phyloP scores from a whole-genome alignment of 2,113 vertebrate species.

The Elgaria multicarinata region DNA sequence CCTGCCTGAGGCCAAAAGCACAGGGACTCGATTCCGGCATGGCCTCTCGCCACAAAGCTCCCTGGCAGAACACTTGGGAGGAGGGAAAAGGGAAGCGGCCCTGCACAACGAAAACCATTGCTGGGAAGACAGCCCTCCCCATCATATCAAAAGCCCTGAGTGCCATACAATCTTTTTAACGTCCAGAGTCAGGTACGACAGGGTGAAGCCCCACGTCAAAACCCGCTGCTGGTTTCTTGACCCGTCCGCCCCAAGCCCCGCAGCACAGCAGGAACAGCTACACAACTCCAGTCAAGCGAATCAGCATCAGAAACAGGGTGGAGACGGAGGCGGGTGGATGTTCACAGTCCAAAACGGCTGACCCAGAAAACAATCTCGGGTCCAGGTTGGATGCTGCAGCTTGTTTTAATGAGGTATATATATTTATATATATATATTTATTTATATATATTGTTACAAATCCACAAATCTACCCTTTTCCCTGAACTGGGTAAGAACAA shows the following conservation, averaged over 20 bases:
- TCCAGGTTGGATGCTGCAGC: slow-evolving; percentile 60
- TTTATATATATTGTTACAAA: slow-evolving; percentile 69
- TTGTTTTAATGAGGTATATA: slow-evolving; percentile 77
- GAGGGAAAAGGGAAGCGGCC: neutral
- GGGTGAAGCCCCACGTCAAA: neutral
- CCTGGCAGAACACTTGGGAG: neutral
- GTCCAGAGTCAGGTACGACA: slow-evolving; percentile 34
- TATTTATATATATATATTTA: slow-evolving; percentile 48
- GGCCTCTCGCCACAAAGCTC: slow-evolving; percentile 6
- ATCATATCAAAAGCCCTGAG: slow-evolving; percentile 77
- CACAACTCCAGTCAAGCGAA: neutral
- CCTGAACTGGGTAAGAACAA: slow-evolving; percentile 70
- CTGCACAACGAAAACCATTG: slow-evolving; percentile 39
- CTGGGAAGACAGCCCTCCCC: slow-evolving; percentile 50
- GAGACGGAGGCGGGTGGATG: slow-evolving; percentile 30
- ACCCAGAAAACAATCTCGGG: slow-evolving; percentile 15
- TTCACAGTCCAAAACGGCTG: slow-evolving; percentile 68
- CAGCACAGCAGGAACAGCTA: slow-evolving; percentile 49
- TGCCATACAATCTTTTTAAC: slow-evolving; percentile 57
- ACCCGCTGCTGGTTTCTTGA: slow-evolving; percentile 59
- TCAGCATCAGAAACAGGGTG: slow-evolving; percentile 31
- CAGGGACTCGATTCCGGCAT: neutral
- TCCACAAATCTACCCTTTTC: slow-evolving; percentile 65
- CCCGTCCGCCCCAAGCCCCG: slow-evolving; percentile 36
- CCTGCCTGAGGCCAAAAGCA: neutral